Percentiles rank a stretch among this genome's conserved stretches.
Conservation (phyloP, 1,140 invertebrate species). For the Caerostris extrusa region DNA sequence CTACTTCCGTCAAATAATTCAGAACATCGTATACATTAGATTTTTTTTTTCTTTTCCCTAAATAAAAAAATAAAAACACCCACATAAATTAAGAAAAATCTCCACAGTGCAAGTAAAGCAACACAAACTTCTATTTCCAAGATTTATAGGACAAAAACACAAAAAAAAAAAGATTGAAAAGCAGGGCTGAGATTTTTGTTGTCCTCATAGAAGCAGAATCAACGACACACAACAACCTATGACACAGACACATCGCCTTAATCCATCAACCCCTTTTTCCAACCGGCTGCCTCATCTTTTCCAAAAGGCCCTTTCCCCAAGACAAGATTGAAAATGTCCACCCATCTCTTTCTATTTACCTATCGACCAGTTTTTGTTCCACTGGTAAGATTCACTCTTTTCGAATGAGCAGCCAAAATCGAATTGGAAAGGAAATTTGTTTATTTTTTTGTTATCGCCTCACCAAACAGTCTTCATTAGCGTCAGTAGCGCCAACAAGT, state of each 20-base stretch:
- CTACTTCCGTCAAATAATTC: background rate
- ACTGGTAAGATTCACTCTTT: slow-evolving; percentile 21
- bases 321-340: slow-evolving; percentile 7
- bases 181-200: background rate
- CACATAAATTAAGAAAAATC: background rate
- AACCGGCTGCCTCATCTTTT: slow-evolving; percentile 22
- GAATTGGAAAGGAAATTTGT: slow-evolving; percentile 32
- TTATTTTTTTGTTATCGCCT: slow-evolving; percentile 12
- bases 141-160: background rate
- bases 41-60: background rate
- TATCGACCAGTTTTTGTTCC: slow-evolving; percentile 16
- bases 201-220: background rate
- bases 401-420: slow-evolving; percentile 27
- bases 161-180: background rate
- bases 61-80: background rate
- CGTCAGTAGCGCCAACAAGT: slow-evolving; percentile 23
- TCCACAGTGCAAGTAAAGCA: background rate
- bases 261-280: slow-evolving; percentile 33
- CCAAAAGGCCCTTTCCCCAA: background rate
- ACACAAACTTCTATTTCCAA: background rate
- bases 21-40: background rate
- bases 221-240: slow-evolving; percentile 11
- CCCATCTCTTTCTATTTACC: slow-evolving; percentile 25
- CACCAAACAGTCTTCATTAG: slow-evolving; percentile 27
- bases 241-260: slow-evolving; percentile 29